Evolutionary conservation across 2,797 vertebrate genomes (phyloP).

Genomic region (Coilia nasus): DNA sequence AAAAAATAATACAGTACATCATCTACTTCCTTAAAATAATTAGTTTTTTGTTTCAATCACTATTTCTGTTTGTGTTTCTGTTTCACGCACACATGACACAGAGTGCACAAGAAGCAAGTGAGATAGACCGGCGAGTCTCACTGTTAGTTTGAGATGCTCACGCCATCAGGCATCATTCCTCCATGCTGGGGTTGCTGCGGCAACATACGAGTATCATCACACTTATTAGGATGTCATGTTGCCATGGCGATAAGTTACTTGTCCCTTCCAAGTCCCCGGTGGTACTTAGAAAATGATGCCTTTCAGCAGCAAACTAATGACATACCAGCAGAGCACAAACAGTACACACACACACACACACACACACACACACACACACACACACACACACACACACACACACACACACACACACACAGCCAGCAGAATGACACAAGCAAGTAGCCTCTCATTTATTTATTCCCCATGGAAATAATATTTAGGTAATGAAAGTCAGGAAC

Average conservation of each 20-base stretch:
- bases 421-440: background rate
- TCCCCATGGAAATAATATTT: background rate
- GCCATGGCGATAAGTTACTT: conserved; percentile 16
- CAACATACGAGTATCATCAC: conserved; percentile 4
- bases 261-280: background rate
- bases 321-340: background rate
- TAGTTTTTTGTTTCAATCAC: too few relatives aligned
- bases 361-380: background rate
- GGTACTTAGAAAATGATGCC: background rate
- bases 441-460: background rate
- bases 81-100: background rate
- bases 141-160: background rate
- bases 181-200: background rate
- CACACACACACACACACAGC: background rate
- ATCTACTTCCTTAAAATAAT: too few relatives aligned
- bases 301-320: conserved; percentile 1
- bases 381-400: background rate
- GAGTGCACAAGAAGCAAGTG: background rate
- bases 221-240: conserved; percentile 5
- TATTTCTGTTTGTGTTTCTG: background rate
- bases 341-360: background rate
- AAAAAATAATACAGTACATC: too few relatives aligned
- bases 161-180: background rate
- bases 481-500: conserved; percentile 19
- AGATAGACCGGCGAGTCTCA: background rate